Conservation (phyloP, 2,113 vertebrate genomes). For the Telmatochromis sp. region DNA sequence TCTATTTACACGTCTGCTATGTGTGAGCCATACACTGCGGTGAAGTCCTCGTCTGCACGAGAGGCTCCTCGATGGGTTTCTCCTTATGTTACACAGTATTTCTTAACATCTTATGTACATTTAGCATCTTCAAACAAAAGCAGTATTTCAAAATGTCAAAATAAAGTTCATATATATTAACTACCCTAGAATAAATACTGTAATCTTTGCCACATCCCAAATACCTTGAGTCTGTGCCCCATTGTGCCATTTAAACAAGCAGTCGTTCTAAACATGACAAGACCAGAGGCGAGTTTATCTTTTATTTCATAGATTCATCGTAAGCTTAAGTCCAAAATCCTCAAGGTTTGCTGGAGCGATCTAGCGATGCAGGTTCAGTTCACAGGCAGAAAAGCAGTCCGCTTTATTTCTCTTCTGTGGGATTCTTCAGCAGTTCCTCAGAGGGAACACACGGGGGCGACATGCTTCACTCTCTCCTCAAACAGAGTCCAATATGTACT, state of each 20-base stretch:
- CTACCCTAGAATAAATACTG: slow-evolving; percentile 54
- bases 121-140: background rate
- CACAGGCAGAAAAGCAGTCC: slow-evolving; percentile 14
- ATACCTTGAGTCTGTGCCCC: background rate
- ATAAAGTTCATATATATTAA: slow-evolving; percentile 19
- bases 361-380: slow-evolving; percentile 36
- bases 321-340: background rate
- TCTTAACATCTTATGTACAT: slow-evolving; percentile 43
- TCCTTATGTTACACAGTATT: slow-evolving; percentile 44
- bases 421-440: slow-evolving; percentile 8
- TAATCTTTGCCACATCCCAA: slow-evolving; percentile 14
- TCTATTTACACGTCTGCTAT: slow-evolving; percentile 60
- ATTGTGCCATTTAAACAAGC: slow-evolving; percentile 8
- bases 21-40: slow-evolving; percentile 27
- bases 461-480: slow-evolving; percentile 17
- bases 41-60: slow-evolving; percentile 12
- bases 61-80: slow-evolving; percentile 15
- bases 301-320: background rate
- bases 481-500: background rate
- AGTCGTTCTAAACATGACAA: background rate
- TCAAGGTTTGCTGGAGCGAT: slow-evolving; percentile 4
- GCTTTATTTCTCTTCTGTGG: background rate
- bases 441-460: slow-evolving; percentile 25
- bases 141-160: slow-evolving; percentile 25
- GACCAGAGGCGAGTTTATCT: background rate